Conservation (phyloP, 2,113 vertebrate species). For the Xenopus borealis region DNA sequence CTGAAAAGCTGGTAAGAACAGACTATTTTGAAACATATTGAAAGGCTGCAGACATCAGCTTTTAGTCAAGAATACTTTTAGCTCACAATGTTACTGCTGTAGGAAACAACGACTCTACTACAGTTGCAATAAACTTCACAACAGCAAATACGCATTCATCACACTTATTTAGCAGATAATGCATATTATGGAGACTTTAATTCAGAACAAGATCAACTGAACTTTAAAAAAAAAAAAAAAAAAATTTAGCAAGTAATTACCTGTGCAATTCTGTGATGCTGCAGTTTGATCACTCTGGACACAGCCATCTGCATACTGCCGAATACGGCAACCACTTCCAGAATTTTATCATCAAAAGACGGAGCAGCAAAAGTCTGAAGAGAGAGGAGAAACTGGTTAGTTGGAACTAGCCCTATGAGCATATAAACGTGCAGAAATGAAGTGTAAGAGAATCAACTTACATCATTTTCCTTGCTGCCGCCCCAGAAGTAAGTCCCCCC, state of each 20-base stretch:
- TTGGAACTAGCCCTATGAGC: neutral
- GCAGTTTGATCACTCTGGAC: slow-evolving; percentile 91
- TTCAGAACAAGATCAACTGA: too few relatives aligned
- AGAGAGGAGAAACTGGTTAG: neutral
- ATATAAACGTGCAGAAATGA: neutral
- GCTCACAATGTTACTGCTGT: too few relatives aligned
- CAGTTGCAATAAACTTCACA: too few relatives aligned
- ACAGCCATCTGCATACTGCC: slow-evolving; percentile 99
- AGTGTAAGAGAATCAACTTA: slow-evolving; percentile 56
- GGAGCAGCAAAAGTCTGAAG: slow-evolving; percentile 89
- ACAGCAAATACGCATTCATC: too few relatives aligned
- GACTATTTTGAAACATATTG: too few relatives aligned
- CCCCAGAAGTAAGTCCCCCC: slow-evolving; percentile 97
- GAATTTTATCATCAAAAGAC: slow-evolving; percentile 93
- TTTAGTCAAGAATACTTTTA: too few relatives aligned
- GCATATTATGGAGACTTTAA: too few relatives aligned
- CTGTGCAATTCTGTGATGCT: slow-evolving; percentile 96
- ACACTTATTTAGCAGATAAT: too few relatives aligned
- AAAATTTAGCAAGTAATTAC: slow-evolving; percentile 56
- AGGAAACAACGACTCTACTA: too few relatives aligned
- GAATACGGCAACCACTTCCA: slow-evolving; percentile 96
- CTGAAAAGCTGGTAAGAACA: too few relatives aligned
- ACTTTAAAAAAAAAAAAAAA: too few relatives aligned
- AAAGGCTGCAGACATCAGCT: too few relatives aligned
- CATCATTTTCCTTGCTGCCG: slow-evolving; percentile 92